These are phyloP conservation scores for Blomia tropicalis DNA, from an alignment of 2,888 invertebrate genomes.

Conservation along the genomic window DNA sequence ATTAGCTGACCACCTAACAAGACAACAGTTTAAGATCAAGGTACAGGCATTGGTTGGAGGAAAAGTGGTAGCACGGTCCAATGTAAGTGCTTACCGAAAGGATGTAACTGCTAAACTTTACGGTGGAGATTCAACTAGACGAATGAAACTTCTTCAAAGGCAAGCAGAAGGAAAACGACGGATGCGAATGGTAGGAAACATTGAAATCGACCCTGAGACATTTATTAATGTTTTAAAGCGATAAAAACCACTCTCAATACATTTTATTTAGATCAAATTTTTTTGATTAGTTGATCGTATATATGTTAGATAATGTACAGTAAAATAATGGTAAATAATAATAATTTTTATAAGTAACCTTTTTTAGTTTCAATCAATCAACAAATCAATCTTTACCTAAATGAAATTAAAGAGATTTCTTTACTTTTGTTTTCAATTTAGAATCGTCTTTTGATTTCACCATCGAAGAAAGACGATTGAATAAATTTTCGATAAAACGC, in stretches of 20 bases:
- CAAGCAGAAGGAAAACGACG: constrained; percentile 87
- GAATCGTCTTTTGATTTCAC: background rate
- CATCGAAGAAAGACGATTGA: background rate
- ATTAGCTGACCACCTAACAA: constrained; percentile 66
- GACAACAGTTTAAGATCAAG: constrained; percentile 64
- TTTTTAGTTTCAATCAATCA: background rate
- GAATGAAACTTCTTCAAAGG: constrained; percentile 68
- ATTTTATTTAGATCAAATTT: background rate
- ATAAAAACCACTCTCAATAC: constrained; percentile 26
- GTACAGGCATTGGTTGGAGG: constrained; percentile 66
- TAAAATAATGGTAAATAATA: background rate
- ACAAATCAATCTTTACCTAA: background rate
- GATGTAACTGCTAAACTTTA: constrained; percentile 85
- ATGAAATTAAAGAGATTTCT: background rate
- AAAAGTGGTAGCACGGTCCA: constrained; percentile 67
- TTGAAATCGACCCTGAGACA: constrained; percentile 75
- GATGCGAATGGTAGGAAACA: constrained; percentile 76
- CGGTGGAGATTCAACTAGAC: constrained; percentile 76
- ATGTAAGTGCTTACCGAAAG: constrained; percentile 67
- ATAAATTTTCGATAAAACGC: background rate
- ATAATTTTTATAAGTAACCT: background rate
- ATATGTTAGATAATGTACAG: background rate
- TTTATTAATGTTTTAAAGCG: constrained; percentile 73
- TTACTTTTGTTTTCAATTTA: background rate
- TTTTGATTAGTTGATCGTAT: background rate